Conservation (phyloP, 2,888 invertebrate genomes). For the Phragmatobia fuliginosa region DNA sequence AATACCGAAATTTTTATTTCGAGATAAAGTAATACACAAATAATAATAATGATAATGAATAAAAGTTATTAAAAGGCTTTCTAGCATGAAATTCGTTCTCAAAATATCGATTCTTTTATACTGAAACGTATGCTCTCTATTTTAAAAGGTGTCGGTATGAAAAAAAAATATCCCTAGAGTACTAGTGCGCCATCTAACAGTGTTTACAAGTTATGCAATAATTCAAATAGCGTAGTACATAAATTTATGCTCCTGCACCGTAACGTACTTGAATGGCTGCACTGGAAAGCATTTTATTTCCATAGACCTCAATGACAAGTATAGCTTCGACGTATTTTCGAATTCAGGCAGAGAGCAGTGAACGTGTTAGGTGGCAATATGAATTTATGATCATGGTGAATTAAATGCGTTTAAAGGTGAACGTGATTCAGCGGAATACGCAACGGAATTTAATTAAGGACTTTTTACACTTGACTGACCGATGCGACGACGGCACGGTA, state of each 20-base stretch:
- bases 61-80: constrained; percentile 19
- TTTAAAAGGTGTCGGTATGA: constrained; percentile 64
- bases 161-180: constrained; percentile 70
- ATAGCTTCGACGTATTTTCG: constrained; percentile 69
- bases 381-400: constrained; percentile 81
- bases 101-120: constrained; percentile 42
- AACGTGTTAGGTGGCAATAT: constrained; percentile 80
- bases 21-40: no score
- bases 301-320: constrained; percentile 70
- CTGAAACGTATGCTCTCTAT: constrained; percentile 57
- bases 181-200: constrained; percentile 71
- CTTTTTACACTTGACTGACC: constrained; percentile 66
- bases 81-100: constrained; percentile 32
- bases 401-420: constrained; percentile 76
- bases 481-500: constrained; percentile 18
- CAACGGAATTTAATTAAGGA: constrained; percentile 75
- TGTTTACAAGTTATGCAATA: constrained; percentile 85
- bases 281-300: constrained; percentile 84
- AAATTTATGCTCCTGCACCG: constrained; percentile 83
- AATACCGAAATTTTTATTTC: no score
- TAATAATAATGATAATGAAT: no score
- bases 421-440: constrained; percentile 70
- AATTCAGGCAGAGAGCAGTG: constrained; percentile 71
- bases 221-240: constrained; percentile 81
- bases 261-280: constrained; percentile 83